These are phyloP conservation scores for Dromiciops gliroides DNA, from an alignment of 2,113 vertebrate genomes.

Conservation along the genomic window DNA sequence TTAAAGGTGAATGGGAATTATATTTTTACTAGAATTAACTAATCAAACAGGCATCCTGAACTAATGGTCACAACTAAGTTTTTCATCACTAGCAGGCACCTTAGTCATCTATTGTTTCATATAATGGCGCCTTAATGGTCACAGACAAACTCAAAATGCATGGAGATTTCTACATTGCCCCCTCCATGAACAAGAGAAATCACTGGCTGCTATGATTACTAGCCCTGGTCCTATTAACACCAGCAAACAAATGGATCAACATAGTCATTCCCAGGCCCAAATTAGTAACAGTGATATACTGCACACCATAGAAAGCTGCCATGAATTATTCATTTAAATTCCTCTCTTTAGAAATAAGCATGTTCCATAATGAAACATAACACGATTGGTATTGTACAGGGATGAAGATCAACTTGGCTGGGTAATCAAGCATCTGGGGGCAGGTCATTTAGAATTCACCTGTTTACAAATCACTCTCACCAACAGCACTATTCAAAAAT, in stretches of 20 bases:
- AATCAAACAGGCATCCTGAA: neutral
- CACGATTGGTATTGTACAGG: neutral
- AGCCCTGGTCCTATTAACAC: neutral
- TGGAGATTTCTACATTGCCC: neutral
- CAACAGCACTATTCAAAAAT: neutral
- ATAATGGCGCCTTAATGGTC: neutral
- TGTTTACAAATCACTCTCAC: neutral
- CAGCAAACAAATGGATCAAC: neutral
- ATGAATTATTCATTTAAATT: slow-evolving; percentile 8
- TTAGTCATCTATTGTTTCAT: neutral
- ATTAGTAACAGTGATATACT: neutral
- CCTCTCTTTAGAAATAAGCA: neutral
- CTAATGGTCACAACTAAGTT: neutral
- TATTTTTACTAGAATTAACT: neutral
- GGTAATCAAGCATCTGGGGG: neutral
- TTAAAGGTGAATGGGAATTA: neutral
- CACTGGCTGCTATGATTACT: neutral
- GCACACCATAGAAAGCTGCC: neutral
- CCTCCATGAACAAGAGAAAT: neutral
- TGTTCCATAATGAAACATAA: neutral
- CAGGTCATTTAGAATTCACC: neutral
- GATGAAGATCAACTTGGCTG: neutral
- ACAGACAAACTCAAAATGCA: neutral
- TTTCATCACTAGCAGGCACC: neutral
- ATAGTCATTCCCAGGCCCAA: neutral